Percentiles rank a stretch among this genome's conserved stretches.
phyloP scores from a whole-genome alignment of 2,888 invertebrate species.

The Mycogona germanica region DNA sequence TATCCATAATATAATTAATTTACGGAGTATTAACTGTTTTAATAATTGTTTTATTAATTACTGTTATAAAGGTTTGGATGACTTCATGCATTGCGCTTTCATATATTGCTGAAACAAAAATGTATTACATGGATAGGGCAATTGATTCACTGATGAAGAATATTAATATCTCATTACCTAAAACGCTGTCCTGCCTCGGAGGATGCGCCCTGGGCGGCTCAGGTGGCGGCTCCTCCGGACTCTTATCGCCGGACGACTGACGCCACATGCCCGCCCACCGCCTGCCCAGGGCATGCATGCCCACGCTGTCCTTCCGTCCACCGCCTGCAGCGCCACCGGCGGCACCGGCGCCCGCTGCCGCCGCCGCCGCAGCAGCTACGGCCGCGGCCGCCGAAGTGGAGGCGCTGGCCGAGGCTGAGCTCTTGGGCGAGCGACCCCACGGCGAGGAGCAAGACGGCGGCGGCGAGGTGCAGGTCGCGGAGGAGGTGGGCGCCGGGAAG shows the following conservation, averaged over 20 bases:
- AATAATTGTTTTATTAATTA: too few relatives aligned
- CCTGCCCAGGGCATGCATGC: slow-evolving; percentile 10
- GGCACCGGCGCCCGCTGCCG: not conserved
- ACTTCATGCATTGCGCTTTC: too few relatives aligned
- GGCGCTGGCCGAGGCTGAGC: too few relatives aligned
- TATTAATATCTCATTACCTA: slow-evolving; percentile 7
- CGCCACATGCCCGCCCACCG: slow-evolving; percentile 17
- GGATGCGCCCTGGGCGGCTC: slow-evolving; percentile 7
- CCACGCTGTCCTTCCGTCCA: slow-evolving; percentile 10
- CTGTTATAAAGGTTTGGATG: too few relatives aligned
- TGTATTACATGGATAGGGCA: not conserved
- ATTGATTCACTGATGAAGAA: too few relatives aligned
- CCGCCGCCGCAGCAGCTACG: not conserved
- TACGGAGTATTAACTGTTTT: too few relatives aligned
- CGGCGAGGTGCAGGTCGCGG: not conserved
- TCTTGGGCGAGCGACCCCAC: slow-evolving; percentile 9
- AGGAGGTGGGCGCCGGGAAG: not conserved
- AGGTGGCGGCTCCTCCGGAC: slow-evolving; percentile 15
- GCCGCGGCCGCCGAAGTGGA: not conserved
- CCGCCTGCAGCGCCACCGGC: too few relatives aligned
- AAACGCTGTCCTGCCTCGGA: slow-evolving; percentile 8
- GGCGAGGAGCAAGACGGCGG: not conserved
- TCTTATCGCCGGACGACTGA: slow-evolving; percentile 19
- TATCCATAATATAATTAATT: too few relatives aligned
- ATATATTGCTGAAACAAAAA: too few relatives aligned